Evolutionary conservation across 2,888 invertebrate genomes (phyloP), one percentile per base, ranked within the genome.

Genomic region (Brachyopa scutellaris): DNA sequence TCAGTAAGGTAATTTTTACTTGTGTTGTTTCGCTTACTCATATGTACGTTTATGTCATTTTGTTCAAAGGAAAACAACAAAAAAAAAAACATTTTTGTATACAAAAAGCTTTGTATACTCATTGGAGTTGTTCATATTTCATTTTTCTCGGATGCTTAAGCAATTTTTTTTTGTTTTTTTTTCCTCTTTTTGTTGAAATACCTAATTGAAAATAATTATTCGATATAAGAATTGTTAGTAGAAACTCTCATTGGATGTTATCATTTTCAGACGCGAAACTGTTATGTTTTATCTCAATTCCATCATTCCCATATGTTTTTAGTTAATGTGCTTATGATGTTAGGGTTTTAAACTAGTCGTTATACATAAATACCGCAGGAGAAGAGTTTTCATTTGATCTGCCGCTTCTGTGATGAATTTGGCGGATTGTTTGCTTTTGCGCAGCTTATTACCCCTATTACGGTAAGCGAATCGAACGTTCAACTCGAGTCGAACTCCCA

Each of bases 291-390:
- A 62, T 72, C 40, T 85, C 66, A 85, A 85, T 86, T 86, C 86
- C 86, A 86, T 86, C 86, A 86, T 85, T 85, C 86, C 85, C 86
- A 86, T 85, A 57, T 77, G 61, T 77, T 76, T 67, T 69, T 42
- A 21, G 19, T 59, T 62, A 53, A 29, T n/a, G 8, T 40, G 21
- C 21, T 55, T 21, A 55, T 51, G 21, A 21, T 1, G 11, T 3
- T 55, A 55, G 33, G 23, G n/a, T n/a, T n/a, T n/a, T n/a, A n/a
- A n/a, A n/a, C n/a, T n/a, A n/a, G n/a, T n/a, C n/a, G n/a, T n/a
- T n/a, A n/a, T n/a, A n/a, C n/a, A n/a, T n/a, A n/a, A n/a, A n/a
- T n/a, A n/a, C n/a, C n/a, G n/a, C n/a, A n/a, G n/a, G n/a, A n/a
- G n/a, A n/a, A n/a, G n/a, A n/a, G n/a, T n/a, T n/a, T n/a, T n/a